These are phyloP conservation scores for Heliconius aoede DNA, from an alignment of 2,888 invertebrate genomes.

Conservation along the genomic window DNA sequence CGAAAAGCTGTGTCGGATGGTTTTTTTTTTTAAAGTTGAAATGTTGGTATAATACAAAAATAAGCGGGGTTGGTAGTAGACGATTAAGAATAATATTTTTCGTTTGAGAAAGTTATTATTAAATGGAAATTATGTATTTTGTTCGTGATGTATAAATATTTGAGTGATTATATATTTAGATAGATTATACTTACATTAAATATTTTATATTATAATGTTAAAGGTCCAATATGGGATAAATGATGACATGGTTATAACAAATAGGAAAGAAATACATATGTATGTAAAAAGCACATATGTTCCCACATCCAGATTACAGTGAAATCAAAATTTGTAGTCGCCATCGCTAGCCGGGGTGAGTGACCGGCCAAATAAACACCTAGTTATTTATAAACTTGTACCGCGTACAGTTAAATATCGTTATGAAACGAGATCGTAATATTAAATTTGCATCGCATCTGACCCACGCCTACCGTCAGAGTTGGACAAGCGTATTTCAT, in stretches of 20 bases:
- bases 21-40: conserved; percentile 3
- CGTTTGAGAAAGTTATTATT: neutral
- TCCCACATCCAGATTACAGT: conserved; percentile 35
- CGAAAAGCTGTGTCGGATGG: conserved; percentile 26
- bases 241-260: conserved; percentile 23
- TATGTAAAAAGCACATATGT: neutral
- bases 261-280: conserved; percentile 44
- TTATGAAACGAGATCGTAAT: conserved; percentile 61
- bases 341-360: conserved; percentile 64
- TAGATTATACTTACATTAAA: neutral
- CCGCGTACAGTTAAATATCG: conserved; percentile 59
- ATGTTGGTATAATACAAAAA: conserved; percentile 16
- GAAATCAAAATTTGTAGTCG: conserved; percentile 57
- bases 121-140: conserved; percentile 13
- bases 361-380: conserved; percentile 56
- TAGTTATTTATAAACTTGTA: conserved; percentile 54
- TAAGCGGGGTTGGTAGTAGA: conserved; percentile 3
- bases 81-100: conserved; percentile 18
- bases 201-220: neutral
- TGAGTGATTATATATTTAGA: conserved; percentile 1
- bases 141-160: neutral
- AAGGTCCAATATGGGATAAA: neutral
- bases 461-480: conserved; percentile 78
- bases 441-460: conserved; percentile 65
- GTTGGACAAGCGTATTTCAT: conserved; percentile 79